These are phyloP conservation scores for Papilio polyxenes DNA, from an alignment of 1,140 invertebrate species.

Conservation along the genomic window DNA sequence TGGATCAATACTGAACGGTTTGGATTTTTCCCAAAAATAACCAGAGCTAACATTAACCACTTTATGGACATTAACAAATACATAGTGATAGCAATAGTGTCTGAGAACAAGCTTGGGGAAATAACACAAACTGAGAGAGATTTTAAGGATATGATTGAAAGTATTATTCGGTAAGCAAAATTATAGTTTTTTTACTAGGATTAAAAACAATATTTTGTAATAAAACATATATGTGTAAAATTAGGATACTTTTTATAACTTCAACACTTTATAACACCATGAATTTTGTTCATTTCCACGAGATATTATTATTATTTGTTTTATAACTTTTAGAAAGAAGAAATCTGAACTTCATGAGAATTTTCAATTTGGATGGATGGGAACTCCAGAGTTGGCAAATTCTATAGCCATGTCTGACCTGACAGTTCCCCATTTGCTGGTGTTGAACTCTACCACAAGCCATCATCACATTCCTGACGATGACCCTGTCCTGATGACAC, in stretches of 20 bases:
- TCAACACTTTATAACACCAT: too few relatives aligned
- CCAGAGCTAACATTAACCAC: constrained; percentile 90
- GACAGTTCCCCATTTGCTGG: constrained; percentile 91
- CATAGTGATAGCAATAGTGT: constrained; percentile 91
- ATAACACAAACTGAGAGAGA: constrained; percentile 90
- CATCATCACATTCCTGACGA: constrained; percentile 95
- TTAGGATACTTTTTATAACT: neutral
- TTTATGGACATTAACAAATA: constrained; percentile 92
- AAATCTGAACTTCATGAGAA: constrained; percentile 88
- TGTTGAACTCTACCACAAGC: constrained; percentile 93
- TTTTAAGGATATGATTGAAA: constrained; percentile 92
- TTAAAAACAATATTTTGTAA: neutral
- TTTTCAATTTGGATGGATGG: constrained; percentile 97
- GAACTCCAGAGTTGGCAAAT: constrained; percentile 92
- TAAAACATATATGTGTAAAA: neutral
- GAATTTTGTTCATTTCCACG: neutral
- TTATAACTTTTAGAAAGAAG: constrained; percentile 81
- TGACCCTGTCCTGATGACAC: constrained; percentile 88
- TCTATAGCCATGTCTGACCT: constrained; percentile 93
- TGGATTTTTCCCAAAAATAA: constrained; percentile 93
- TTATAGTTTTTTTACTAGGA: constrained; percentile 22
- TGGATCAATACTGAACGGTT: constrained; percentile 97
- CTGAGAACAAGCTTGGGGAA: constrained; percentile 93
- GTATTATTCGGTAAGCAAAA: constrained; percentile 83
- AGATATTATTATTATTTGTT: constrained; percentile 10